Conservation (phyloP, 1,140 invertebrate species). For the Littorina saxatilis region DNA sequence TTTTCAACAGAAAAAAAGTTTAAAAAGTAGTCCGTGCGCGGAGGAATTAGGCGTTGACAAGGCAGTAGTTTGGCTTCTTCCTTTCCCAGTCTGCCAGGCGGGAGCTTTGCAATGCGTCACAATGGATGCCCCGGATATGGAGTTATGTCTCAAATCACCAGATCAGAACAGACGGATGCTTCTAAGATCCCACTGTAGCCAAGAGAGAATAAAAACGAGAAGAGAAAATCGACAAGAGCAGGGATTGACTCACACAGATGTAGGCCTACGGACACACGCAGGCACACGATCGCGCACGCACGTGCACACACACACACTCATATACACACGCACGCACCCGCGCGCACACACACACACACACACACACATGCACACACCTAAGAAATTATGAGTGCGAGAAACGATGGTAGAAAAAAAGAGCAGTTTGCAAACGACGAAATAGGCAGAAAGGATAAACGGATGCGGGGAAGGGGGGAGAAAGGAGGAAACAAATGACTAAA, state of each 20-base stretch:
- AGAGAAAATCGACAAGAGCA: not conserved
- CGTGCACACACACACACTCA: too few species aligned
- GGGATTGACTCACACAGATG: not conserved
- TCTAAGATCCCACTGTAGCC: not conserved
- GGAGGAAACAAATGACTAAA: too few species aligned
- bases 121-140: conserved; percentile 19
- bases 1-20: too few species aligned
- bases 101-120: not conserved
- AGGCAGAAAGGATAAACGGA: not conserved
- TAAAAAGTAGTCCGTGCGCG: too few species aligned
- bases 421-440: not conserved
- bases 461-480: not conserved
- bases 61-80: not conserved
- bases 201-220: not conserved
- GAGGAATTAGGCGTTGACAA: conserved; percentile 2
- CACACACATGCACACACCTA: not conserved
- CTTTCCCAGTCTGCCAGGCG: not conserved
- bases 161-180: not conserved
- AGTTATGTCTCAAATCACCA: conserved; percentile 8
- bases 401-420: not conserved
- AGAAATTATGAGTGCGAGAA: not conserved
- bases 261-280: not conserved
- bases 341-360: too few species aligned
- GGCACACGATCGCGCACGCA: too few species aligned
- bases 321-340: too few species aligned